Evolutionary conservation across 2,888 invertebrate genomes (phyloP).

Genomic region (Sphinx pinastri): DNA sequence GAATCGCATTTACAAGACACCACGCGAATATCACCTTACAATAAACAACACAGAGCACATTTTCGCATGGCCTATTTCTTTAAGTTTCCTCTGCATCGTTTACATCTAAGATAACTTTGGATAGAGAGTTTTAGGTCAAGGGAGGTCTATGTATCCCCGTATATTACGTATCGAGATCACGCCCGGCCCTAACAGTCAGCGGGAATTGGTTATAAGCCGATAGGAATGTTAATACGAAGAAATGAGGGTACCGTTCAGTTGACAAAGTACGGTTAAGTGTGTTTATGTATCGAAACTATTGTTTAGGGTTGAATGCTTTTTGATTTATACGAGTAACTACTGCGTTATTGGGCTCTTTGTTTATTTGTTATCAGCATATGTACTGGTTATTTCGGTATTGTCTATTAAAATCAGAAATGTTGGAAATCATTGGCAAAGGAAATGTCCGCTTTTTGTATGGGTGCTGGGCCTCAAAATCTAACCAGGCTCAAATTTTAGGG

Average conservation of each 20-base stretch:
- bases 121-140: constrained; percentile 71
- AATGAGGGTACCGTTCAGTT: constrained; percentile 28
- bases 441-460: too few relatives aligned
- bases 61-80: constrained; percentile 17
- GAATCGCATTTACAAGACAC: constrained; percentile 19
- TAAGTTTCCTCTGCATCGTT: constrained; percentile 58
- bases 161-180: constrained; percentile 44
- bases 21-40: constrained; percentile 26
- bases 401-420: too few relatives aligned
- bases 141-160: constrained; percentile 58
- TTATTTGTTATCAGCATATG: background rate
- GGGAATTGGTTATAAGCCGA: constrained; percentile 42
- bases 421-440: too few relatives aligned
- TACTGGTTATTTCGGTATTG: background rate
- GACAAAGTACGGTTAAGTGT: constrained; percentile 28
- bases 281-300: constrained; percentile 24
- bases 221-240: constrained; percentile 41
- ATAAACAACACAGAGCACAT: constrained; percentile 24
- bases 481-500: too few relatives aligned
- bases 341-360: constrained; percentile 3
- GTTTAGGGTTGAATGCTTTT: constrained; percentile 19
- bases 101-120: constrained; percentile 71
- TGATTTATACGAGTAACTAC: constrained; percentile 9
- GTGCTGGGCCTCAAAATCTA: too few relatives aligned
- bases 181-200: constrained; percentile 35